Conservation (phyloP, 2,888 invertebrate species). For the Drosophila paranaensis region DNA sequence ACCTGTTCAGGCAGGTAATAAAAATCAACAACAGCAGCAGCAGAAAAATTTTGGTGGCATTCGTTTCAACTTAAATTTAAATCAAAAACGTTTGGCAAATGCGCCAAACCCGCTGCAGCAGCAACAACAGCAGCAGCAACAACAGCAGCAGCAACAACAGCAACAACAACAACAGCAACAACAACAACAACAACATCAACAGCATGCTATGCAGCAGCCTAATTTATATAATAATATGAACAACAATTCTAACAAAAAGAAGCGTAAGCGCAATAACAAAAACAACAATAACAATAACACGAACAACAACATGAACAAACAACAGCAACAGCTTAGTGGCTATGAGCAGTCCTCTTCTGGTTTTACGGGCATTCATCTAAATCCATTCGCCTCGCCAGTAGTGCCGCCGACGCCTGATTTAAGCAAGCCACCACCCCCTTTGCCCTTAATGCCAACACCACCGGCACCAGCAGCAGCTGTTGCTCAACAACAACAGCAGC, state of each 20-base stretch:
- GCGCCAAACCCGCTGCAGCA: slow-evolving; percentile 82
- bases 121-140: slow-evolving; percentile 49
- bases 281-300: slow-evolving; percentile 43
- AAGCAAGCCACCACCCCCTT: slow-evolving; percentile 83
- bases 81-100: slow-evolving; percentile 83
- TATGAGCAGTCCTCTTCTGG: slow-evolving; percentile 24
- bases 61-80: slow-evolving; percentile 86
- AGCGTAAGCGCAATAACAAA: slow-evolving; percentile 89
- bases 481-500: slow-evolving; percentile 11
- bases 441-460: slow-evolving; percentile 38
- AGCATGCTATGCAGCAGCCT: slow-evolving; percentile 44
- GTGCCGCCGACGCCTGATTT: slow-evolving; percentile 73
- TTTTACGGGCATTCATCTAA: slow-evolving; percentile 30
- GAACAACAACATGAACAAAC: slow-evolving; percentile 39
- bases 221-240: slow-evolving; percentile 50
- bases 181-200: slow-evolving; percentile 17
- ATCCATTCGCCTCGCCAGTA: slow-evolving; percentile 51
- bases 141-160: slow-evolving; percentile 31
- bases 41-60: slow-evolving; percentile 85
- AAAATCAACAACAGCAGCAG: slow-evolving; percentile 47
- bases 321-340: slow-evolving; percentile 17
- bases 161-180: slow-evolving; percentile 27
- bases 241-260: slow-evolving; percentile 87
- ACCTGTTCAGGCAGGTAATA: slow-evolving; percentile 64
- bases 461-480: slow-evolving; percentile 15